Evolutionary conservation across 1,140 invertebrate genomes (phyloP), one percentile per base, ranked within the genome.

Genomic region (Drosophila elegans): DNA sequence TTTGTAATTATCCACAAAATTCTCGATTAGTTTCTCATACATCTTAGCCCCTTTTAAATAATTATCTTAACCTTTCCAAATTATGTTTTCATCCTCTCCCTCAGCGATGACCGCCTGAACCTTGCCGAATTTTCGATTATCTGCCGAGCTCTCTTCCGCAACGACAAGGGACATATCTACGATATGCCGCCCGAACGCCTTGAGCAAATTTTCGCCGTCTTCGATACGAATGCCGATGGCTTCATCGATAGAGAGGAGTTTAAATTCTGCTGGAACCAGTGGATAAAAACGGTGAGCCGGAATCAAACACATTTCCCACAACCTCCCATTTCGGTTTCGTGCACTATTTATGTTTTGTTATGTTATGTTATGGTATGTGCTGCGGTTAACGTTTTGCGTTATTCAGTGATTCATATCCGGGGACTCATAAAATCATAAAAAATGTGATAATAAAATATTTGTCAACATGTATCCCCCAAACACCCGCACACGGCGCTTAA

Each of bases 151-250:
- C 92, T 98, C 44, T 98, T 98, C 93, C 94, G 97, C 4, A 97
- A 98, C 91, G 96, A 97, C 84, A 95, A 95, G 69, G 97, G 97
- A 1, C 96, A 96, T 88, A 96, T 97, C 78, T 98, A 98, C 83
- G 94, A 94, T n/a, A 92, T 98, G 41, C 94, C 95, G 10, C 94
- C 95, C 49, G 94, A 95, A 32, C 95, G 95, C 78, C 93, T 97
- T n/a, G 93, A 94, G 29, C 96, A 97, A 63, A 95, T 97, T 74
- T 97, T 97, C 92, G 93, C 94, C 51, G 95, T 97, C 38, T 97
- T 97, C 81, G 96, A 97, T 92, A 94, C 93, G 56, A 96, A 97
- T 75, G 92, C 83, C 64, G 97, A 98, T 93, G 96, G 96, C 3
- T 95, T 94, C 80, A 96, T 98, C 41, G 96, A 97, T 90, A 94